Evolutionary conservation across 2,888 invertebrate genomes (phyloP), one percentile per base, ranked within the genome.

Genomic region (Lamellibrachia columna): DNA sequence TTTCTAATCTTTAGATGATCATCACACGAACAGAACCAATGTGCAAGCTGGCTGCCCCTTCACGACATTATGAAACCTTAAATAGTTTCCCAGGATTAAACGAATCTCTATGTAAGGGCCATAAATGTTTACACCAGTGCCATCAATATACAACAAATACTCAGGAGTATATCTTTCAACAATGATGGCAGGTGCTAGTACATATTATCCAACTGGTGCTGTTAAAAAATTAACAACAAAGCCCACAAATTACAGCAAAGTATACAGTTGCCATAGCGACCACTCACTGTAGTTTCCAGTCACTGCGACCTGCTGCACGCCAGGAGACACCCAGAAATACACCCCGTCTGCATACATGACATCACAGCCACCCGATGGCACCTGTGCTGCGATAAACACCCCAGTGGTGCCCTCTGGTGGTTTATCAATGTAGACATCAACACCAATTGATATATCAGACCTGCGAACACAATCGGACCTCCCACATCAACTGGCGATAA

Each of bases 321-420:
- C 75, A 0, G 75, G 75, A 22, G 75, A 75, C 28, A 91, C 91
- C 91, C 91, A 91, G 91, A 91, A 91, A 22, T 91, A 91, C 55
- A 91, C 55, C 52, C 92, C 92, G 9, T 58, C 40, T 15, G 92
- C 53, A n/a, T 91, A 91, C 92, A 92, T 92, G 28, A 90, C 40
- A 92, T 92, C 92, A 92, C 92, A 92, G 52, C 92, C 90, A 52
- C 92, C 92, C 4, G 40, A 9, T 22, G 75, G 60, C 0, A 92
- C 60, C 22, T 90, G 53, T 28, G 75, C 60, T 1, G 92, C 92
- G 52, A 92, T 22, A 40, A 75, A 92, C 75, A 90, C 55, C 4
- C 92, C 92, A 6, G 91, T 91, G 91, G n/a, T 28, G 90, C 60
- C 92, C 60, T 40, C 90, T 75, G 60, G 40, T 55, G 90, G 92